phyloP scores from a whole-genome alignment of 30 jellyfish, hydroid and myxozoan species.

The Catostylus mosaicus region DNA sequence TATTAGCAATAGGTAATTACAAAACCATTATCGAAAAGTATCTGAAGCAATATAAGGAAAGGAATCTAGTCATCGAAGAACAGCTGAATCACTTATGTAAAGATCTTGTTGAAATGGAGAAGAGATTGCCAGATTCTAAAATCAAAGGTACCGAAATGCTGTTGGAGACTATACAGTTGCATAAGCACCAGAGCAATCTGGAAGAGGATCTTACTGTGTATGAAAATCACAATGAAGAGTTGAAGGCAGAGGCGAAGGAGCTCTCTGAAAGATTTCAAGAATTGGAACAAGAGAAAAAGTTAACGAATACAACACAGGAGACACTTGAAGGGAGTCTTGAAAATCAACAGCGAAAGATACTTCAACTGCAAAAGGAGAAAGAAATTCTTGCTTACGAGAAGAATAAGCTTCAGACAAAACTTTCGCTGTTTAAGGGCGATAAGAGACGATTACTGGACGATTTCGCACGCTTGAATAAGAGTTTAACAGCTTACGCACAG shows the following conservation, averaged over 20 bases:
- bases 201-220: slow-evolving; percentile 71
- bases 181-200: slow-evolving; percentile 68
- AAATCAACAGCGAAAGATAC: slow-evolving; percentile 71
- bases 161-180: slow-evolving; percentile 80
- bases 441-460: slow-evolving; percentile 95
- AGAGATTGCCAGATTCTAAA: slow-evolving; percentile 65
- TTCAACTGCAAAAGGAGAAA: slow-evolving; percentile 79
- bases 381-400: slow-evolving; percentile 86
- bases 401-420: slow-evolving; percentile 76
- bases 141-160: slow-evolving; percentile 76
- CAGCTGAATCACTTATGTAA: slow-evolving; percentile 68
- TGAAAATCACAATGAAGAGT: slow-evolving; percentile 68
- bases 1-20: slow-evolving; percentile 70
- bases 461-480: slow-evolving; percentile 81
- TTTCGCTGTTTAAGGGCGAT: slow-evolving; percentile 86
- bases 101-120: slow-evolving; percentile 80
- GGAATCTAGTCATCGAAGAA: slow-evolving; percentile 77
- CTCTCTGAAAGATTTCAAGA: slow-evolving; percentile 83
- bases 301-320: slow-evolving; percentile 85
- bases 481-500: slow-evolving; percentile 86
- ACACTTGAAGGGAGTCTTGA: slow-evolving; percentile 85
- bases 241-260: slow-evolving; percentile 83
- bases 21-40: slow-evolving; percentile 75
- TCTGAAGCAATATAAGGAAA: slow-evolving; percentile 72
- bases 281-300: slow-evolving; percentile 77